These are phyloP conservation scores for Hyposmocoma kahamanoa DNA, from an alignment of 1,140 invertebrate genomes.

Conservation along the genomic window DNA sequence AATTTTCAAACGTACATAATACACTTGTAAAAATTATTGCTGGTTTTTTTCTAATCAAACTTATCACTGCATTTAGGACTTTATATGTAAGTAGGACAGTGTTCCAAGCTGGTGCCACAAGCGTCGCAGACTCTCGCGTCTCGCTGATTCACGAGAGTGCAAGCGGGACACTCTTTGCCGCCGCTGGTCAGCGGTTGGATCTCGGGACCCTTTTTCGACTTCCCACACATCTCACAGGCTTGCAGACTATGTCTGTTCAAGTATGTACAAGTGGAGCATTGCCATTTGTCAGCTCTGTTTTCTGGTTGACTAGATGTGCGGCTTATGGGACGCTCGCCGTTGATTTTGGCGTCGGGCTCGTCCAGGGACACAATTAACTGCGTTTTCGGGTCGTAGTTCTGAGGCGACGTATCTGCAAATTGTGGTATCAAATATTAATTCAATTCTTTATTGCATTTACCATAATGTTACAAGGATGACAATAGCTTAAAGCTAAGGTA, in stretches of 20 bases:
- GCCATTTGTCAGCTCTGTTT: constrained; percentile 72
- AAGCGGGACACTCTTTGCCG: constrained; percentile 83
- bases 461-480: no score
- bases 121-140: constrained; percentile 79
- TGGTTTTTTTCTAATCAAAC: no score
- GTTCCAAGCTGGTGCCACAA: constrained; percentile 80
- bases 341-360: constrained; percentile 40
- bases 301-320: constrained; percentile 16
- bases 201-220: constrained; percentile 76
- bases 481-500: no score
- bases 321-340: constrained; percentile 32
- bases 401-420: no score
- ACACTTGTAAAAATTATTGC: no score
- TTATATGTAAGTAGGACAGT: constrained; percentile 85
- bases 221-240: constrained; percentile 87
- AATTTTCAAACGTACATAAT: no score
- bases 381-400: constrained; percentile 54
- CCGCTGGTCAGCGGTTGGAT: constrained; percentile 81
- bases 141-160: constrained; percentile 87
- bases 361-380: constrained; percentile 58
- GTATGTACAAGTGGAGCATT: constrained; percentile 83
- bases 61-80: no score
- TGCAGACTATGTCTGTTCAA: constrained; percentile 74
- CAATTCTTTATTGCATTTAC: no score
- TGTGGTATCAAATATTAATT: no score